These are phyloP conservation scores for Stenchaetothrips biformis DNA, from an alignment of 2,888 invertebrate species.

Conservation along the genomic window DNA sequence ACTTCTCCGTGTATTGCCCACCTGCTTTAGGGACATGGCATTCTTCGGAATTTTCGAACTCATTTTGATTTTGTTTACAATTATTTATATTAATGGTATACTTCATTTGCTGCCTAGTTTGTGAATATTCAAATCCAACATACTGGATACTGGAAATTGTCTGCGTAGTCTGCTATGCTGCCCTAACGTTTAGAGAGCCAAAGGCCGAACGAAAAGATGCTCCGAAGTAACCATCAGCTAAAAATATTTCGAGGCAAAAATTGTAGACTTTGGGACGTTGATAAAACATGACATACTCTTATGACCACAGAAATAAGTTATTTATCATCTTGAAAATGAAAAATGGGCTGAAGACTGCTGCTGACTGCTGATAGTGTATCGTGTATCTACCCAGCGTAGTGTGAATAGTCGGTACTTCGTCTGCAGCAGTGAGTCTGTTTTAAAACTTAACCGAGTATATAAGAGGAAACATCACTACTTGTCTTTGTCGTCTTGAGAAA, in stretches of 20 bases:
- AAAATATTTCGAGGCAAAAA: neutral
- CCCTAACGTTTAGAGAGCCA: neutral
- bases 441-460: too few relatives aligned
- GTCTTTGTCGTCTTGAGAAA: too few relatives aligned
- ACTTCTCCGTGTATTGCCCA: neutral
- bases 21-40: constrained; percentile 6
- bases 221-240: neutral
- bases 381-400: too few relatives aligned
- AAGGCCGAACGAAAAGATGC: neutral
- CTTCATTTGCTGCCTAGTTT: neutral
- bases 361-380: too few relatives aligned
- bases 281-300: too few relatives aligned
- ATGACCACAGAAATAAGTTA: too few relatives aligned
- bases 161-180: neutral
- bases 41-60: neutral
- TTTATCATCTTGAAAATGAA: too few relatives aligned
- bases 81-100: neutral
- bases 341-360: too few relatives aligned
- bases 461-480: too few relatives aligned
- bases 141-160: neutral
- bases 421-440: too few relatives aligned
- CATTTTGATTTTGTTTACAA: neutral
- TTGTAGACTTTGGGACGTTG: too few relatives aligned
- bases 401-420: too few relatives aligned
- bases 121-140: neutral